These are phyloP conservation scores for Diceros bicornis DNA, from an alignment of 2,797 vertebrate species.

Conservation along the genomic window DNA sequence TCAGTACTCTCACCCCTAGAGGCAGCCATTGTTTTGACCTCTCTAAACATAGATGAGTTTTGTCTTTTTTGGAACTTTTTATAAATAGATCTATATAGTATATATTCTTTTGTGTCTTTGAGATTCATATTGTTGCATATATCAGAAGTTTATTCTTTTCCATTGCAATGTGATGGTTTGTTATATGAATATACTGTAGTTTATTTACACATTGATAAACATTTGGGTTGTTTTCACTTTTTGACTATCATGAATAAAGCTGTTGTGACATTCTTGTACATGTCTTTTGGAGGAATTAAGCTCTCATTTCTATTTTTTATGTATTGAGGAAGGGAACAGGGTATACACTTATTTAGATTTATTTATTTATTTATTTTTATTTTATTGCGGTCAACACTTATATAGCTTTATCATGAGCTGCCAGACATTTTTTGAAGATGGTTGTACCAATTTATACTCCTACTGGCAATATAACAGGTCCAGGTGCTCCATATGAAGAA, in stretches of 20 bases:
- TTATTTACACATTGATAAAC: not conserved
- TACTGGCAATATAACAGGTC: not conserved
- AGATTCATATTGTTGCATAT: not conserved
- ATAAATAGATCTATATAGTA: not conserved
- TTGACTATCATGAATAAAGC: not conserved
- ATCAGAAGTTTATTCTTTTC: not conserved
- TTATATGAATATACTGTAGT: not conserved
- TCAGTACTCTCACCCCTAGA: not conserved
- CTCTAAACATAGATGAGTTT: not conserved
- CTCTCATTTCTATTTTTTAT: conserved; percentile 5
- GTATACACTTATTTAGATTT: not conserved
- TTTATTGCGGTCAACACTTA: not conserved
- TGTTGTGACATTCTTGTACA: not conserved
- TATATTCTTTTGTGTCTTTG: conserved; percentile 23
- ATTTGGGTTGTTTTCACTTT: conserved; percentile 15
- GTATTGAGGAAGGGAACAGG: not conserved
- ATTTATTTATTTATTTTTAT: not conserved
- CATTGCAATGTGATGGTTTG: not conserved
- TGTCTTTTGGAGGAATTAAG: conserved; percentile 41
- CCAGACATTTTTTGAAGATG: conserved; percentile 5
- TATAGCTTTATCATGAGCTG: not conserved
- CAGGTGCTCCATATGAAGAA: not conserved
- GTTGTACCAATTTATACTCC: not conserved
- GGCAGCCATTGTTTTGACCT: conserved; percentile 2
- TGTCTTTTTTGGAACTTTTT: not conserved